Base-by-base conservation (phyloP, 1,140 invertebrate genomes). In the Galleria mellonella region DNA sequence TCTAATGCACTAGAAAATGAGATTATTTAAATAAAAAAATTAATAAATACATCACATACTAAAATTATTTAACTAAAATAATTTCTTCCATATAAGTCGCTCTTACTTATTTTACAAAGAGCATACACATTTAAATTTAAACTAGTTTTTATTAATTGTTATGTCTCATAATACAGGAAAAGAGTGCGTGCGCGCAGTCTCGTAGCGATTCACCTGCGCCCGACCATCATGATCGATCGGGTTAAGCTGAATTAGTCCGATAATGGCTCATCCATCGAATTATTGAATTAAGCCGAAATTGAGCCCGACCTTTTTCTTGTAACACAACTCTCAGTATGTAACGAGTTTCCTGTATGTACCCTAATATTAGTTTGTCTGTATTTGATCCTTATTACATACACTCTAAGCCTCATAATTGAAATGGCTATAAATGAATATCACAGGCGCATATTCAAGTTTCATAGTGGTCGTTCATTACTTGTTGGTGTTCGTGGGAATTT, bases 271-370 rank as follows among this genome's bases (percentile, higher is more conserved):
- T 55, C 45, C 51, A 58, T 47, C 49, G 59, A 66, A 72, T 66
- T 69, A 71, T 69, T 62, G 55, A 65, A 70, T 66, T 66, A 66
- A 23, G 51, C 56, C 54, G 47, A 59, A 62, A 62, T 53, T 43
- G 44, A 46, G 49, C 28, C 46, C 66, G 55, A 59, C 60, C 60
- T 62, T 50, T 70, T 62, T 64, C 62, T 63, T 66, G 66, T 70
- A 58, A 43, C 48, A 28, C 48, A 47, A 65, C 55, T 44, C 43
- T 23, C 1, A 28, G 35, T 49, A 30, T 43, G 30, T 51, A 53
- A 62, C 50, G 48, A 52, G 46, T 65, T 62, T 58, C 58, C 55
- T 58, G 49, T 56, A 36, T 31, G 17, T 23, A 23, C 17, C 17
- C 6, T 6, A 23, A 23, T 23, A 23, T 23, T 23, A 23, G 2